Base-by-base conservation (phyloP, 1,140 invertebrate genomes). In the Hycleus phaleratus region DNA sequence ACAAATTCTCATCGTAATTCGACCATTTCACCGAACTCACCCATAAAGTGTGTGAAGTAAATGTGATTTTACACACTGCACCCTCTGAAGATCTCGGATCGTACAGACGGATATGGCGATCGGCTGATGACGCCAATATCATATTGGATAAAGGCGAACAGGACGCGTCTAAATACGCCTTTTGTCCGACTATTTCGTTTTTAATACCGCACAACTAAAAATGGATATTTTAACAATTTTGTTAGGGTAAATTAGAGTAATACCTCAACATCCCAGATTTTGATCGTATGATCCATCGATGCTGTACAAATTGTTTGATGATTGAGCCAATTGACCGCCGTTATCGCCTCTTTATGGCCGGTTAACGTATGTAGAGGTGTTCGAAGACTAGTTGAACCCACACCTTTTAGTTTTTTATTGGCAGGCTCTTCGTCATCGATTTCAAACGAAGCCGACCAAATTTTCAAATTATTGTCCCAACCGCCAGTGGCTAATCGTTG, bases 211-310 rank as follows among this genome's bases (percentile, higher is more conserved):
- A 87, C 32, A 90, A 73, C 73, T 94, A 66, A 49, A 58, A 59
- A 63, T 32, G 11, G 38, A 43, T 24, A 9, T 11, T 26, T 43
- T 39, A 53, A 50, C 10, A 57, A 51, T n/a, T 49, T 26, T 57
- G 38, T 1, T 24, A 52, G 25, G 12, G 10, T 49, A 38, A 45
- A 4, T 26, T 3, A 44, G 24, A 43, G 46, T 44, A 53, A 49
- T 66, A 72, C 70, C 56, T 74, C 70, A 12, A 62, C 78, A 77
- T 99, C 95, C 97, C 97, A 99, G 3, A 96, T 67, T 73, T 90
- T 88, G 7, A 99, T 76, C 0, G 94, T 93, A 68, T 98, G 95
- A 79, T 99, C 97, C 94, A 95, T 96, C 2, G 89, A 90, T 62
- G 84, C 81, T 0, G 93, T 93, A 9, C 91, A 81, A 2, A 97